phyloP scores from a whole-genome alignment of 64 coral and sea anemone species.

The Actinia tenebrosa region DNA sequence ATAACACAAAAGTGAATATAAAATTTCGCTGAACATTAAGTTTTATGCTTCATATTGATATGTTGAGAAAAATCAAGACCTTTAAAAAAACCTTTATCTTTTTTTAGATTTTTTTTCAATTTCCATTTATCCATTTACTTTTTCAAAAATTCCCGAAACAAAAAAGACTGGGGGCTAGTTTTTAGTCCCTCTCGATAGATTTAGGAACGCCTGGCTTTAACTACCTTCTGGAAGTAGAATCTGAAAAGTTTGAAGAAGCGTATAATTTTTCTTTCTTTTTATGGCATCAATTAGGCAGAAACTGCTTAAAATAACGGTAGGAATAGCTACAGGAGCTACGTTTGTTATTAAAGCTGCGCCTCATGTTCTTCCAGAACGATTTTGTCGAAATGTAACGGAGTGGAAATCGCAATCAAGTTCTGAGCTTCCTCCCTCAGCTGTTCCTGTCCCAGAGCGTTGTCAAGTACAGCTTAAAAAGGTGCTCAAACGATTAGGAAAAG shows the following conservation, averaged over 20 bases:
- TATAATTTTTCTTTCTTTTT: not conserved
- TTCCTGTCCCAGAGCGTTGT: slow-evolving; percentile 26
- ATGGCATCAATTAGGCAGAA: slow-evolving; percentile 15
- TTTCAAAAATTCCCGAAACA: not conserved
- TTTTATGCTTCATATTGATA: not conserved
- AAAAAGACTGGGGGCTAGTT: slow-evolving; percentile 7
- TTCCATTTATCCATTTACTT: not conserved
- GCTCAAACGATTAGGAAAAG: slow-evolving; percentile 36
- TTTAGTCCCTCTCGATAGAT: not conserved
- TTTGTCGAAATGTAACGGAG: slow-evolving; percentile 29
- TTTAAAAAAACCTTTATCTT: not conserved
- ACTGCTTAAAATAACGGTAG: slow-evolving; percentile 11
- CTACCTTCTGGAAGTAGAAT: not conserved
- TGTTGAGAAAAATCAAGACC: not conserved
- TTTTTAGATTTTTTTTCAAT: not conserved
- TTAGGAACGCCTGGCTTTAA: slow-evolving; percentile 13
- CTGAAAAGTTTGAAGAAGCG: not conserved
- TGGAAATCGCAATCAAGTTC: slow-evolving; percentile 9
- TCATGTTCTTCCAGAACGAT: slow-evolving; percentile 40
- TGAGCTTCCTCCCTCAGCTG: not conserved
- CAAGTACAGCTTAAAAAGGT: slow-evolving; percentile 50
- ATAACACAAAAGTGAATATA: no score
- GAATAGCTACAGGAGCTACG: slow-evolving; percentile 24
- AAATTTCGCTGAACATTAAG: no score
- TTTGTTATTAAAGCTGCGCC: slow-evolving; percentile 30